These are phyloP conservation scores for Sarcophaga variegata DNA, from an alignment of 2,888 invertebrate genomes.

Conservation along the genomic window DNA sequence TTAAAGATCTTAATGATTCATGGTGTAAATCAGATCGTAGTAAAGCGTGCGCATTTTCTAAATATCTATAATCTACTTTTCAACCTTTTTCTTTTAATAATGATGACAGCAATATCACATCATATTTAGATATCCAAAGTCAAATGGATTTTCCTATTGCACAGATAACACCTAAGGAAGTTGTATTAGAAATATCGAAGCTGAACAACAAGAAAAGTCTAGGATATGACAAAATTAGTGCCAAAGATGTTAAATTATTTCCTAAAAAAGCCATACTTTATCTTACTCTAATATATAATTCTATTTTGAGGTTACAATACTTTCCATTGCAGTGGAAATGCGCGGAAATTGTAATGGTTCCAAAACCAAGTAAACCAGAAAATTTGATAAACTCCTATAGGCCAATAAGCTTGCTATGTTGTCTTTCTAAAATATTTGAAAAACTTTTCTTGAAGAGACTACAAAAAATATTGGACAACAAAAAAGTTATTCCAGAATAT, in stretches of 20 bases:
- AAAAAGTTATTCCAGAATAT: no score
- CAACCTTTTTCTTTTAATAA: slow-evolving; percentile 26
- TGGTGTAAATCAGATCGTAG: slow-evolving; percentile 40
- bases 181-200: slow-evolving; percentile 27
- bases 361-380: not conserved
- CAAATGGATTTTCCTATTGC: slow-evolving; percentile 44
- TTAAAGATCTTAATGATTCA: not conserved
- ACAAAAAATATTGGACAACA: no score
- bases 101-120: slow-evolving; percentile 16
- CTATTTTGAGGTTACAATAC: slow-evolving; percentile 28
- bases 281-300: slow-evolving; percentile 35
- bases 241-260: slow-evolving; percentile 37
- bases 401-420: no score
- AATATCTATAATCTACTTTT: not conserved
- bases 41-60: not conserved
- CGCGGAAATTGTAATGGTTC: slow-evolving; percentile 6
- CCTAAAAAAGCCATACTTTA: slow-evolving; percentile 34
- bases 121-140: not conserved
- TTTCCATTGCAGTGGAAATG: slow-evolving; percentile 39
- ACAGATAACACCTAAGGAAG: slow-evolving; percentile 26
- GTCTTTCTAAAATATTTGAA: no score
- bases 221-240: slow-evolving; percentile 38
- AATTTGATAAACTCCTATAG: no score
- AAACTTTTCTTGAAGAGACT: no score
- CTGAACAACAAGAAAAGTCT: slow-evolving; percentile 40